Base-by-base conservation (phyloP, 2,113 vertebrate species). In the Scatophagus argus region DNA sequence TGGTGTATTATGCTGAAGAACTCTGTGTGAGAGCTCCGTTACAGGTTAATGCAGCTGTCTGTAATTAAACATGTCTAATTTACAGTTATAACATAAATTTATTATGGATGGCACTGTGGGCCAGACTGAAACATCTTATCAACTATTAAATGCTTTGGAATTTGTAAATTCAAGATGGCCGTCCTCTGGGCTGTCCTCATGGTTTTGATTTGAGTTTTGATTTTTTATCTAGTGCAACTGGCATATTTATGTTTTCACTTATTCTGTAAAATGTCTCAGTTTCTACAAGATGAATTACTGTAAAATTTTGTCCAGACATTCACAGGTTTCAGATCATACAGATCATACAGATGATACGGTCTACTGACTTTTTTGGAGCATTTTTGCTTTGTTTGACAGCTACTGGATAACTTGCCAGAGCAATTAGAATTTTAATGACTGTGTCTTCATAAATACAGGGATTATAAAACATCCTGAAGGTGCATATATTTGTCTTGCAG, bases 1-100 rank as follows among this genome's bases (percentile, higher is more conserved):
- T 94, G 79, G 90, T 93, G 46, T 94, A 81, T 65, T 93, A 94
- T 1, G 88, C 86, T 2, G 95, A 95, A 63, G 94, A 96, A 56
- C 92, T 95, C 54, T 90, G 93, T 71, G 86, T 94, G 14, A 91
- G 94, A 81, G 94, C 94, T 1, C 90, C 92, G 7, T 77, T 95
- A 38, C 94, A 96, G 95, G 94, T 95, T 19, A 85, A 77, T 43
- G 60, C 23, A 43, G 47, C 16, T 60, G 8, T 59, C 62, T 55
- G 8, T 54, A 3, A 6, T 66, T 17, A 14, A 25, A 8, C 19
- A 11, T 1, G 7, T 44, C 23, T 0, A 25, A 56, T 68, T 38
- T 41, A 7, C n/a, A 43, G 12, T 17, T 23, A 43, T 16, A 31
- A 23, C 31, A 3, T 12, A 31, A 17, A 9, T 13, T 58, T 17